Percentiles rank a stretch among this genome's conserved stretches.
These are phyloP conservation scores for Marmota flaviventris DNA, from an alignment of 2,113 vertebrate genomes.

Conservation along the genomic window DNA sequence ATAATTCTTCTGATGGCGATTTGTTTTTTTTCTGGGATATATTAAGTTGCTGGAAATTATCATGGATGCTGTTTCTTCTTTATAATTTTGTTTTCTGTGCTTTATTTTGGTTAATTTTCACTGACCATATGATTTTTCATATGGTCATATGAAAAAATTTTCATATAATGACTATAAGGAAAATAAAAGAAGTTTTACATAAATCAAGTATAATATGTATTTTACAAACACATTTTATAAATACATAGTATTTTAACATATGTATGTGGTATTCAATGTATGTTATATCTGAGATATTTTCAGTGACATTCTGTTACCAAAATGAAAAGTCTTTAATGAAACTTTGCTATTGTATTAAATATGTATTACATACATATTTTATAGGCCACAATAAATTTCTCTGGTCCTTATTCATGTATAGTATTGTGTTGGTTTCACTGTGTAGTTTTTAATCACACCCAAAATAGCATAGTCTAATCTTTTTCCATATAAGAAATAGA, in stretches of 20 bases:
- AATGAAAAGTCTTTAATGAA: neutral
- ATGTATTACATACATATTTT: neutral
- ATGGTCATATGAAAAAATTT: too few relatives aligned
- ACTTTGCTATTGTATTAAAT: neutral
- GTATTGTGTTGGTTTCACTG: neutral
- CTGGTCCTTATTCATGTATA: neutral
- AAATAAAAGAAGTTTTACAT: constrained; percentile 16
- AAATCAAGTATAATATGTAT: neutral
- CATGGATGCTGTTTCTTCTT: too few relatives aligned
- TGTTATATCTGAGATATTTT: neutral
- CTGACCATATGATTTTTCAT: too few relatives aligned
- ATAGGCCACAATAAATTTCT: neutral
- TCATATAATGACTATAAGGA: neutral
- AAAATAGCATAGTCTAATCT: neutral
- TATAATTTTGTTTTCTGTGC: too few relatives aligned
- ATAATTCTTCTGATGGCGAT: neutral
- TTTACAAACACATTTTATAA: neutral
- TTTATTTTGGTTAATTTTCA: too few relatives aligned
- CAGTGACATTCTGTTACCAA: neutral
- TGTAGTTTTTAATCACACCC: neutral
- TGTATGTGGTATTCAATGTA: neutral
- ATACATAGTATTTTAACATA: neutral
- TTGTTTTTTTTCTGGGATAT: neutral
- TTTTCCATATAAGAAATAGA: neutral
- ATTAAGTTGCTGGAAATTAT: too few relatives aligned